phyloP scores from a whole-genome alignment of 2,113 vertebrate genomes.

The Piprites chloris region DNA sequence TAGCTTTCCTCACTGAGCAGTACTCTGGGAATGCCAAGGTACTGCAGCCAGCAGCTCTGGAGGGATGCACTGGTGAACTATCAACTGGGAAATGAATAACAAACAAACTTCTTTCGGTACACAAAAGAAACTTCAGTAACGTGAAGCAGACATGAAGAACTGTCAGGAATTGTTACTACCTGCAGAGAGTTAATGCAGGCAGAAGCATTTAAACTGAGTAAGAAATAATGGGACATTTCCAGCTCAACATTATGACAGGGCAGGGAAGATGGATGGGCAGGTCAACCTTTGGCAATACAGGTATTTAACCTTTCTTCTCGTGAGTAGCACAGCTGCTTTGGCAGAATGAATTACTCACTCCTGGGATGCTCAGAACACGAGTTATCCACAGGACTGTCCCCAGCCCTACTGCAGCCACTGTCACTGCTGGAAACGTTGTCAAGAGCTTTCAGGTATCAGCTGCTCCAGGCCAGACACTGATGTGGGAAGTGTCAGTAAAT shows the following conservation, averaged over 20 bases:
- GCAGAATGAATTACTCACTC: constrained; percentile 3
- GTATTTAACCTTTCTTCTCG: not conserved
- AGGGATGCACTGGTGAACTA: not conserved
- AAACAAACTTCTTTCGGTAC: not conserved
- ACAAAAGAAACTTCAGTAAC: not conserved
- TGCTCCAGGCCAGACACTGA: not conserved
- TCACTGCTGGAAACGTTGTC: not conserved
- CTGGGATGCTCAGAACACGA: not conserved
- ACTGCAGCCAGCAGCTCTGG: not conserved
- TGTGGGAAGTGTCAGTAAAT: not conserved
- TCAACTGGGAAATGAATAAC: not conserved
- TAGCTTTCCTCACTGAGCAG: not conserved
- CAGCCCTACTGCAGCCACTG: not conserved
- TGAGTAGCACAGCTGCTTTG: not conserved
- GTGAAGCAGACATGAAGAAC: not conserved
- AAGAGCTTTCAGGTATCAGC: not conserved
- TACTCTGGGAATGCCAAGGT: not conserved
- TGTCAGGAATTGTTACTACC: not conserved
- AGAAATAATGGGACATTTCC: not conserved
- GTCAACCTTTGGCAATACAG: not conserved
- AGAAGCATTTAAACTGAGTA: not conserved
- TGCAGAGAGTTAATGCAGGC: not conserved
- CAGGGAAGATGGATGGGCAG: not conserved
- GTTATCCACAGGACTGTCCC: not conserved
- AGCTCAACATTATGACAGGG: not conserved